Evolutionary conservation across 1,140 invertebrate genomes (phyloP), one percentile per base, ranked within the genome.

Genomic region (Bombus fervidus): DNA sequence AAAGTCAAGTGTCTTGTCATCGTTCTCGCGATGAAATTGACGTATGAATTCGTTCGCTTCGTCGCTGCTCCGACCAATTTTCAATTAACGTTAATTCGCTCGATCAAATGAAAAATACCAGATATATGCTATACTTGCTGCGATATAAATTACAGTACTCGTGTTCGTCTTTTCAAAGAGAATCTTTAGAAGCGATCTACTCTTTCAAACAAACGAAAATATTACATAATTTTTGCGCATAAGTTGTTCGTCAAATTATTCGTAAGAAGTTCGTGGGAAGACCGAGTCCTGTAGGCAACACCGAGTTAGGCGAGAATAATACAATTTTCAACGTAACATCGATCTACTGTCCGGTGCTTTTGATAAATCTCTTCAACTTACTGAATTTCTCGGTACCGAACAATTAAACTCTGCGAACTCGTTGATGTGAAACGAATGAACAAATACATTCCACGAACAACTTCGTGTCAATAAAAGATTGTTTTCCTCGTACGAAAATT

Each of bases 1-100:
- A 15, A 37, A 79, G 75, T 89, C 83, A 86, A 88, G 73, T 81
- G 83, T 81, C 81, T 64, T 43, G 64, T 87, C 81, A 69, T 71
- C 64, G 66, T 74, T 57, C 34, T 31, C 47, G 31, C 41, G 53
- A 82, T 69, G 25, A 62, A 85, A 88, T 81, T 34, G 37, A 68
- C 64, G 31, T 34, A n/a, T 64, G 12, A 57, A 31, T 76, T 47
- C 12, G 53, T 10, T 8, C 15, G 72, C 25, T 74, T 53, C 13
- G 0, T 72, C 71, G 39, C 15, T 72, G 25, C 15, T 25, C 28
- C 41, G 25, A 57, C 37, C 34, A 39, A 59, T 59, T 18, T 22
- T 28, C n/a, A 34, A 25, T 8, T 22, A 31, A 74, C 22, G 2
- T 3, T 22, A 34, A 74, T 53, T 28, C 72, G 41, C 4, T 18